phyloP scores from a whole-genome alignment of 2,888 invertebrate species.

The Drosophila ustulata region DNA sequence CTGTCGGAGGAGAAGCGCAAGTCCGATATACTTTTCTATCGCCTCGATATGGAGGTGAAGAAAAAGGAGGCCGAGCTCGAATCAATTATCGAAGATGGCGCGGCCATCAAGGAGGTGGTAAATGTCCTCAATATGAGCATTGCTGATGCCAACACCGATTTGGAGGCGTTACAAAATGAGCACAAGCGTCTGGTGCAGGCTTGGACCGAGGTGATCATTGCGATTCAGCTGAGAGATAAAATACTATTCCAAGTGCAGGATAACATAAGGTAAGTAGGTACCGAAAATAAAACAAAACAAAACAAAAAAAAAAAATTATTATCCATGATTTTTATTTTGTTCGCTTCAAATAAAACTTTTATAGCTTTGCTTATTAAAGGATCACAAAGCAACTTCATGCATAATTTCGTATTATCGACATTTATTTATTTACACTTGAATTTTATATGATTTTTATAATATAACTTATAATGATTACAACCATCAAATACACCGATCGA shows the following conservation, averaged over 20 bases:
- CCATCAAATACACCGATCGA: too few relatives aligned
- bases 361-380: too few relatives aligned
- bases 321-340: too few relatives aligned
- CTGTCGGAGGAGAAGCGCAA: conserved; percentile 83
- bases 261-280: conserved; percentile 86
- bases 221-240: conserved; percentile 89
- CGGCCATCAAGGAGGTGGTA: conserved; percentile 88
- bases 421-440: too few relatives aligned
- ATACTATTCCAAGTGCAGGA: conserved; percentile 87
- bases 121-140: conserved; percentile 87
- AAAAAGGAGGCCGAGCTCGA: conserved; percentile 89
- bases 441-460: too few relatives aligned
- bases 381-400: too few relatives aligned
- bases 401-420: too few relatives aligned
- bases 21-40: conserved; percentile 89
- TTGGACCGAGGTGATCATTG: conserved; percentile 91
- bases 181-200: conserved; percentile 89
- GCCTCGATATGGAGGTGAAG: conserved; percentile 89
- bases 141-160: conserved; percentile 89
- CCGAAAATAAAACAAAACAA: conserved; percentile 10
- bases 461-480: too few relatives aligned
- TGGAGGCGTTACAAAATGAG: conserved; percentile 90
- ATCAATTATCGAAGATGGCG: conserved; percentile 88
- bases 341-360: too few relatives aligned
- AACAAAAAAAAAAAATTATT: too few relatives aligned